A percentile compares a stretch with the other conserved stretches of the same genome.
These are phyloP conservation scores for Oconnorella tubifera DNA, from an alignment of 2,888 invertebrate genomes.

Conservation along the genomic window DNA sequence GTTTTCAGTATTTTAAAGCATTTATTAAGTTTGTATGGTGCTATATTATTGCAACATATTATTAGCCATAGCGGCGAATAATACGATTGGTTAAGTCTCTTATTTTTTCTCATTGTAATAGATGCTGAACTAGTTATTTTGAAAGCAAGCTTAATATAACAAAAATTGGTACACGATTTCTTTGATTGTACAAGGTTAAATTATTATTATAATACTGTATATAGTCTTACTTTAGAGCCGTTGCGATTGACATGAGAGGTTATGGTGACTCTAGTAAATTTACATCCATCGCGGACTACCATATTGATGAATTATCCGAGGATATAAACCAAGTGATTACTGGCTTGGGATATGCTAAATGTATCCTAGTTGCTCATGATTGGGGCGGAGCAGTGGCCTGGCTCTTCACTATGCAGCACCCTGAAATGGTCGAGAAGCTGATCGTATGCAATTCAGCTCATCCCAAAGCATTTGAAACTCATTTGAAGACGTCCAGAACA, in stretches of 20 bases:
- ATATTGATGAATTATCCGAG: constrained; percentile 62
- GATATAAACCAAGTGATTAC: constrained; percentile 66
- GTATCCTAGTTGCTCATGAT: constrained; percentile 65
- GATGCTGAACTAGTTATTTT: too few species aligned
- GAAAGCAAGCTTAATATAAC: too few species aligned
- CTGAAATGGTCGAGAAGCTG: constrained; percentile 66
- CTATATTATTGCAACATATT: too few species aligned
- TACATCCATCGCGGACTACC: constrained; percentile 62
- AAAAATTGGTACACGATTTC: too few species aligned
- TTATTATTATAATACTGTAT: too few species aligned
- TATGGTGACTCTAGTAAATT: constrained; percentile 75
- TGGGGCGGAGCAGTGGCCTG: constrained; percentile 70
- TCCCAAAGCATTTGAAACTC: constrained; percentile 62
- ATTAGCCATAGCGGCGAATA: too few species aligned
- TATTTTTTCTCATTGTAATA: too few species aligned
- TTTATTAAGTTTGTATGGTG: too few species aligned
- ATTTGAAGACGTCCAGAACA: constrained; percentile 48
- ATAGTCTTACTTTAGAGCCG: constrained; percentile 64
- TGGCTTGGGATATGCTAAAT: constrained; percentile 36
- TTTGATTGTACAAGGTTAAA: too few species aligned
- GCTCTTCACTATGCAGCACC: constrained; percentile 65
- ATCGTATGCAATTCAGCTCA: constrained; percentile 69
- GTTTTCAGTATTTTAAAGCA: too few species aligned
- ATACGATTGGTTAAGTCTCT: too few species aligned
- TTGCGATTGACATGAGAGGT: constrained; percentile 72